A percentile compares a stretch with the other conserved stretches of the same genome.
Conservation (phyloP, 2,797 vertebrate species). For the Cuculus canorus region DNA sequence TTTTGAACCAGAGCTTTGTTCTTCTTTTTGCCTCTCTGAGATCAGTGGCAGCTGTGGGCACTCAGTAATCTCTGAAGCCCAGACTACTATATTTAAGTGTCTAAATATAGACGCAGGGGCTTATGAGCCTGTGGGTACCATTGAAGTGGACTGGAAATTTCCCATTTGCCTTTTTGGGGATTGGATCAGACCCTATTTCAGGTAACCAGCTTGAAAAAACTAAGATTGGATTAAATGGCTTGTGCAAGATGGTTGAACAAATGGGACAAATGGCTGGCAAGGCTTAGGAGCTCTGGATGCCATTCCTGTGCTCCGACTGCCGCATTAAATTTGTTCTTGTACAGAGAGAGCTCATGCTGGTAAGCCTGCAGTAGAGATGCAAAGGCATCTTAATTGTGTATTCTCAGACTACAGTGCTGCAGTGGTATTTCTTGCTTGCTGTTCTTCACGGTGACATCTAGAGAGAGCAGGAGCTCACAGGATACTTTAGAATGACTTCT, state of each 20-base stretch:
- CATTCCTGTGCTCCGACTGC: constrained; percentile 20
- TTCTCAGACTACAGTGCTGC: not conserved
- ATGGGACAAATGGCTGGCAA: constrained; percentile 59
- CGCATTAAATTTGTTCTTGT: not conserved
- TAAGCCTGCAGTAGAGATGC: not conserved
- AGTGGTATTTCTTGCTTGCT: not conserved
- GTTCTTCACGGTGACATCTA: not conserved
- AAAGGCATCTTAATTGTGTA: not conserved
- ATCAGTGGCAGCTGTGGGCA: constrained; percentile 52
- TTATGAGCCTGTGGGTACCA: not conserved
- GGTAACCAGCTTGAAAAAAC: constrained; percentile 22
- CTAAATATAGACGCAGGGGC: constrained; percentile 18
- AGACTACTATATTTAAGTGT: constrained; percentile 43
- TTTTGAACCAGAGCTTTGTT: constrained; percentile 12
- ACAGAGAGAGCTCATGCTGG: not conserved
- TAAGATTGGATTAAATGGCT: not conserved
- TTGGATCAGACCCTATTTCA: constrained; percentile 60
- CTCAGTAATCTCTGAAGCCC: constrained; percentile 47
- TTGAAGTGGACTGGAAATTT: constrained; percentile 45
- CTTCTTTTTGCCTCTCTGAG: not conserved
- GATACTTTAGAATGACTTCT: not conserved
- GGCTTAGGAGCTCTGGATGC: constrained; percentile 54
- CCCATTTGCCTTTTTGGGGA: constrained; percentile 38
- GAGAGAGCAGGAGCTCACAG: not conserved
- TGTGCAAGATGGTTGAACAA: constrained; percentile 52